These are phyloP conservation scores for Conus betulinus DNA, from an alignment of 1,140 invertebrate species.

Conservation along the genomic window DNA sequence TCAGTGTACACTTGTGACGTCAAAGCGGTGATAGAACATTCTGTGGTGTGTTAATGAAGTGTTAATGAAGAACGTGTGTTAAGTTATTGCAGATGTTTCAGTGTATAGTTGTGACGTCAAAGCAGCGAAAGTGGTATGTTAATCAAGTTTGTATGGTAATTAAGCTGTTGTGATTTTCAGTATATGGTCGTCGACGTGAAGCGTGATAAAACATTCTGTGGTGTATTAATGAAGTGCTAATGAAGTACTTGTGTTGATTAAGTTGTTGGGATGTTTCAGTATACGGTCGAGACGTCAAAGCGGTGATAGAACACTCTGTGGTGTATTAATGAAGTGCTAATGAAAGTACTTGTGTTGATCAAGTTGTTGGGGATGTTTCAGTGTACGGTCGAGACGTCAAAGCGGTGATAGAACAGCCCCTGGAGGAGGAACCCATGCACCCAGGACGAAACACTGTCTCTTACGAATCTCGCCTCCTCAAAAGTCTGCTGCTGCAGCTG, in stretches of 20 bases:
- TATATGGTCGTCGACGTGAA: conserved; percentile 85
- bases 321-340: neutral
- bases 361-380: conserved; percentile 66
- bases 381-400: conserved; percentile 90
- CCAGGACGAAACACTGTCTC: conserved; percentile 94
- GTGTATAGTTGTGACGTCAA: no score
- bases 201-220: conserved; percentile 87
- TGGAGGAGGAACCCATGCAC: conserved; percentile 84
- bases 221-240: neutral
- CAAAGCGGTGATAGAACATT: conserved; percentile 87
- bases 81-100: no score
- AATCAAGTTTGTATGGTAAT: neutral
- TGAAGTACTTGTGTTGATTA: neutral
- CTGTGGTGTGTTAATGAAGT: conserved; percentile 60
- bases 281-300: conserved; percentile 89
- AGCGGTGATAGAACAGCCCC: conserved; percentile 88
- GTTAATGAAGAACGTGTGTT: neutral
- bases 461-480: conserved; percentile 91
- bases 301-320: conserved; percentile 78
- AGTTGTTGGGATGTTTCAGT: conserved; percentile 76
- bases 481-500: conserved; percentile 85
- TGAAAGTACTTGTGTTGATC: neutral
- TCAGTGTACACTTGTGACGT: conserved; percentile 90
- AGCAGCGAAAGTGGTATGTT: neutral
- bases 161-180: conserved; percentile 74